A percentile compares a stretch with the other conserved stretches of the same genome.
Conservation (phyloP, 2,888 invertebrate species). For the Spatulosminthurus flaviceps region DNA sequence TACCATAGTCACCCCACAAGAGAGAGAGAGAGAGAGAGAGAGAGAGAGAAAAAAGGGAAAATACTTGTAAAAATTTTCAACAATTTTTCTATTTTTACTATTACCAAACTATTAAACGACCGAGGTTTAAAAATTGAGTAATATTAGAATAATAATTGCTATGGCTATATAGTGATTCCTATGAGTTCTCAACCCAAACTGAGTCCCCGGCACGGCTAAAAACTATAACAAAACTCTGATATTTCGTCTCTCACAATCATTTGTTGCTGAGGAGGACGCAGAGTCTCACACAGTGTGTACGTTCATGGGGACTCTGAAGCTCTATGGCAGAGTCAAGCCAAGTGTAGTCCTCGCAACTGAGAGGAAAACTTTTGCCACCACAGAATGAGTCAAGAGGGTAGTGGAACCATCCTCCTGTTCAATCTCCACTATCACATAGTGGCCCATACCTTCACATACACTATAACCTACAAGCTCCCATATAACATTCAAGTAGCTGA, state of each 20-base stretch:
- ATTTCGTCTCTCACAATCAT: not conserved
- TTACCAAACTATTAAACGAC: not conserved
- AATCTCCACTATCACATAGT: not conserved
- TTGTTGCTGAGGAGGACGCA: not conserved
- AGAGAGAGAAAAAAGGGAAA: no score
- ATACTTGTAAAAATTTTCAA: no score
- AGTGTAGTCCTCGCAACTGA: constrained; percentile 20
- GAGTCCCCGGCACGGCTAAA: not conserved
- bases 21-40: no score
- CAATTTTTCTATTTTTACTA: not conserved
- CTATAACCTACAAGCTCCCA: no score
- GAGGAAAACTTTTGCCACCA: constrained; percentile 6
- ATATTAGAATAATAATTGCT: no score
- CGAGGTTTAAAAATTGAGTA: not conserved
- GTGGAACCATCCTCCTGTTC: constrained; percentile 16
- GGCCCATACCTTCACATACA: not conserved
- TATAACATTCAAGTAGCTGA: no score
- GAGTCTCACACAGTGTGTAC: not conserved
- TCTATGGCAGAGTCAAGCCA: constrained; percentile 16
- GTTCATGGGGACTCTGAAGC: not conserved
- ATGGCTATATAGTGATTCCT: no score
- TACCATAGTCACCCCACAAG: not conserved
- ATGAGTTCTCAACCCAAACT: no score
- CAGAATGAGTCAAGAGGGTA: constrained; percentile 28
- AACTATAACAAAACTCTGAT: not conserved